A percentile compares a stretch with the other conserved stretches of the same genome.
Conservation (phyloP, 2,113 vertebrate species). For the Galeopterus variegatus region DNA sequence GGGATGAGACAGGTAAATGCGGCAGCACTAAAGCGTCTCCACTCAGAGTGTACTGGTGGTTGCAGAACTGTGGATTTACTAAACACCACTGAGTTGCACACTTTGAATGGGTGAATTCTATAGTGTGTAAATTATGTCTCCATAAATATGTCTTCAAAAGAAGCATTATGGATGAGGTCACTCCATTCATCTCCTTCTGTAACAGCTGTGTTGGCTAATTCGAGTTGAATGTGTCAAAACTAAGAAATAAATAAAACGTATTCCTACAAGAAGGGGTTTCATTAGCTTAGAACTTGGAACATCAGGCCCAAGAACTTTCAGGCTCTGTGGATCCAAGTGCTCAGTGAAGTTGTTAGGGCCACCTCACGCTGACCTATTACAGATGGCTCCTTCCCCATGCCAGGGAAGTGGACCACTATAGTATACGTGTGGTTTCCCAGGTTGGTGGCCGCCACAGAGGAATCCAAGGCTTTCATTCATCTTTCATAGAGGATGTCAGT, state of each 20-base stretch:
- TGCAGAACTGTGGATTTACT: no score
- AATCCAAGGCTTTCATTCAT: not conserved
- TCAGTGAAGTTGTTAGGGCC: not conserved
- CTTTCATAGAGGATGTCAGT: not conserved
- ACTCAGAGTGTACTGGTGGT: not conserved
- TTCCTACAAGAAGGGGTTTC: not conserved
- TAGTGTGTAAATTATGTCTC: not conserved
- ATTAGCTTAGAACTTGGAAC: not conserved
- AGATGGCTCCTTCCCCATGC: not conserved
- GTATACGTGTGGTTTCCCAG: not conserved
- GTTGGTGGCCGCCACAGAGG: not conserved
- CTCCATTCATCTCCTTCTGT: no score
- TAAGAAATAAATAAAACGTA: not conserved
- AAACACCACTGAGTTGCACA: fast-evolving
- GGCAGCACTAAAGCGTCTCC: fast-evolving
- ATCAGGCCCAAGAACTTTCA: not conserved
- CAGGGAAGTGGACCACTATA: not conserved
- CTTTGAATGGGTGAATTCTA: no score
- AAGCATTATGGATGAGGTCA: not conserved
- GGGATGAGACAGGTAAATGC: fast-evolving
- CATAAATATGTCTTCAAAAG: not conserved
- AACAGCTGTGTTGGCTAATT: not conserved
- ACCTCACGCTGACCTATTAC: not conserved
- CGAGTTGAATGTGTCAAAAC: no score
- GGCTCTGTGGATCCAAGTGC: not conserved